Evolutionary conservation across 2,888 invertebrate species (phyloP), one percentile per base, ranked within the genome.

Genomic region (Epinotia nisella): DNA sequence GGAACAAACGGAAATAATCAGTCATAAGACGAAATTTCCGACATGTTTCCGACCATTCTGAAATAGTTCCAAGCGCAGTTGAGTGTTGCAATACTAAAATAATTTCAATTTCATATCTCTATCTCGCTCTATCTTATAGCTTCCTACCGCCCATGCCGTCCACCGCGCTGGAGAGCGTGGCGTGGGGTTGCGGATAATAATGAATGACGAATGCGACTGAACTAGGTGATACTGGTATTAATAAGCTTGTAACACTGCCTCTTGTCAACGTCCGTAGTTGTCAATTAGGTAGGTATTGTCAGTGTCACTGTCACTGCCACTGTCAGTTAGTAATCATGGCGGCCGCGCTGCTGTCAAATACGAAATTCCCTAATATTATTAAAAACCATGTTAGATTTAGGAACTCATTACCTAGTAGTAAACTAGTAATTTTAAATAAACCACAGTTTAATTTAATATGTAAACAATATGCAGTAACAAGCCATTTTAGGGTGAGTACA

Each of bases 301-400:
- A 82, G 61, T 79, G 21, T 55, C 55, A 55, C 21, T 61, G 61
- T 61, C 15, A 15, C 2, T 61, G 61, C 21, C 61, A 61, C 24
- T 29, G n/a, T 76, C 80, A 81, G 59, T 80, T 75, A 78, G 80
- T 82, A 82, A 93, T 83, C 85, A 93, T 93, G 93, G 93, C 93
- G 89, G 92, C 88, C 76, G 85, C 82, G 51, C 80, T 93, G 82
- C 83, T 93, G 85, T 88, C 90, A 83, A 88, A 85, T 81, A 87
- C 81, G 75, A 90, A 87, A 83, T 86, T 91, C 65, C 81, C 85
- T 80, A 91, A 88, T 88, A 80, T 92, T 80, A 79, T 92, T 76
- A 85, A 77, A 88, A 88, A 87, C 82, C 83, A 88, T 78, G 21
- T 86, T 41, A 91, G 90, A 87, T 86, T 88, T 70, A 79, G 84